Evolutionary conservation across 2,113 vertebrate species (phyloP), one percentile per base, ranked within the genome.

Genomic region (Ptychochromis oligacanthus): DNA sequence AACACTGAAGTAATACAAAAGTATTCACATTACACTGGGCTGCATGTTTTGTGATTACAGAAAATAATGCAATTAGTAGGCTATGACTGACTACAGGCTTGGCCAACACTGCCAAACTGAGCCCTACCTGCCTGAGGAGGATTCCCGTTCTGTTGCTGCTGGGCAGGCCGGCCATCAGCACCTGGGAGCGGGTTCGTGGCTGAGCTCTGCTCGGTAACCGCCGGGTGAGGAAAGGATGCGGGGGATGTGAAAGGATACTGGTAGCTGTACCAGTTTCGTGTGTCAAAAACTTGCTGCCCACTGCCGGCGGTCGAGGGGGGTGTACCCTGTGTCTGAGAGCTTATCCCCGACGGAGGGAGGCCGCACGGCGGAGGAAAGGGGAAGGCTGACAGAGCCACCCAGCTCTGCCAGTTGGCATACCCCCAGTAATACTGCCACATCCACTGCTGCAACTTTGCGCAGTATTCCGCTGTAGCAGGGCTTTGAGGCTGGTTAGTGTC

Each of bases 351-450:
- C 11, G 88, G 88, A 88, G 95, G 61, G 87, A 92, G 46, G 80
- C 8, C 6, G 43, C 84, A 83, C 11, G 83, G 64, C 13, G 88
- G 89, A 88, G 94, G 65, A 88, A 93, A 52, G 82, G 95, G 85
- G 89, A 94, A 40, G 86, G 95, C 75, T 8, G 93, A 90, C 59
- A 94, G 85, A 17, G 90, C 36, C 82, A 90, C 12, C 92, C 96
- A 96, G 95, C 93, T 94, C 92, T 97, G 97, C 97, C 97, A 98
- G 92, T 87, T 94, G 20, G 96, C 91, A 88, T 96, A 95, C 1
- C 97, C 96, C 93, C 97, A 97, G 95, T 98, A 96, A 61, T 96
- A 97, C 88, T 97, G 96, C 97, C 97, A 98, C 70, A 98, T 97
- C 97, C 97, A 98, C 81, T 96, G 96, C 93, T 97, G 97, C 80